Base-by-base conservation (phyloP, 2,888 invertebrate species). In the Drosophila helvetica region DNA sequence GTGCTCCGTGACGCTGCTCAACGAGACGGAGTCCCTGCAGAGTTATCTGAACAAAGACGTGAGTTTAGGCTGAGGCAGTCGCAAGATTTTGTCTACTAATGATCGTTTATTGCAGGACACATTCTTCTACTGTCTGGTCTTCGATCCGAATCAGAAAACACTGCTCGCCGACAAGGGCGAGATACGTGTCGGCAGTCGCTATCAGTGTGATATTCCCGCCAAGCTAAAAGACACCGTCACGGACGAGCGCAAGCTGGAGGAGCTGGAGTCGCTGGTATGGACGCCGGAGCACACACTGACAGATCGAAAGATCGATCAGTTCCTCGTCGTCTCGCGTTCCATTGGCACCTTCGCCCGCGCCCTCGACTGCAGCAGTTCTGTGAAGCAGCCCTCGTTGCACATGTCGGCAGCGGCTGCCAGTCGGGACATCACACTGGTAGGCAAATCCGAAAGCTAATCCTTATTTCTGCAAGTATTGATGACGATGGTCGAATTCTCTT, bases 321-420 rank as follows among this genome's bases (percentile, higher is more conserved):
- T 99, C 93, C 95, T 99, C 89, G 98, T 99, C 88, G 96, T 96
- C 78, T 96, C 96, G 78, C 95, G 97, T 89, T 98, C 99, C 54
- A 98, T 99, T 80, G 99, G 99, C 82, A 99, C 99, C 78, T 99
- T 99, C 93, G 98, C 99, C 77, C 95, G 99, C 84, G 99, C 99
- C 70, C 94, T 99, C 79, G 99, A 99, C 93, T 98, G 98, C 93
- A 98, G 98, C 85, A 98, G 98, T 92, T 98, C 98, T 84, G 98
- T 99, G 53, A 98, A 99, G 92, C 98, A 99, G 91, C 99, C 99
- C 71, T 98, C 98, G 89, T 94, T 99, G 86, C 99, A 99, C 93
- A 98, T 99, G 98, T 98, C 98, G 90, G 99, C 99, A 75, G 99
- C 99, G 62, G 99, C 99, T 74, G 99, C 99, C 76, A 98, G 98